Evolutionary conservation across 2,888 invertebrate species (phyloP), one percentile per base, ranked within the genome.

Genomic region (Cybosia mesomella): DNA sequence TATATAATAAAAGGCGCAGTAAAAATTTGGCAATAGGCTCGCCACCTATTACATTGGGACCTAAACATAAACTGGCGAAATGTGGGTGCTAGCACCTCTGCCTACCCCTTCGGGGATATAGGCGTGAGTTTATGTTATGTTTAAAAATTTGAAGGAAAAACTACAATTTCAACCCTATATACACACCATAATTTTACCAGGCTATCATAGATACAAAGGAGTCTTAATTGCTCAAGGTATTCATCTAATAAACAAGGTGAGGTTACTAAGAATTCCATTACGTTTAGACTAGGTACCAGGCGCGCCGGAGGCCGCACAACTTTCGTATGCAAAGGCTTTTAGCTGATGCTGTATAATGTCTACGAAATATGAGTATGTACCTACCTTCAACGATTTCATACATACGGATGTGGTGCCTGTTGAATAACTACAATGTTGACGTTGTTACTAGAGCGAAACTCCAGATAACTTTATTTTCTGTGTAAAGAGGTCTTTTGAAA

Each of bases 271-370:
- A 81, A 83, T 79, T 76, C 76, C 71, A 81, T 82, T 83, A 83
- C 67, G 75, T 74, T 63, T 63, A 74, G 65, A 32, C 55, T 55
- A 68, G 68, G 64, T 65, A 68, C 34, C 71, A 68, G 72, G 73
- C 64, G 70, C 75, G 70, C 72, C 62, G 63, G 67, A 34, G 64
- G 80, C 73, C 77, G 73, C 75, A 79, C 76, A 83, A 87, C 80
- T 88, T 87, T 84, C 82, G 82, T 84, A 86, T 85, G 84, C 86
- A 85, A 84, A 84, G 82, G 85, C 87, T 88, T 87, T 87, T 86
- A 87, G 86, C 78, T 73, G 75, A 84, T 85, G 85, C 82, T 81
- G 82, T 80, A 81, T 87, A 85, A 86, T 86, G 80, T 79, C 67
- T 78, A 77, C 80, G 76, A 85, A 86, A 86, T 86, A 86, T 85